Percentiles rank a stretch among this genome's conserved stretches.
Conservation (phyloP, 2,888 invertebrate species). For the Drosophila quasianomalipes region DNA sequence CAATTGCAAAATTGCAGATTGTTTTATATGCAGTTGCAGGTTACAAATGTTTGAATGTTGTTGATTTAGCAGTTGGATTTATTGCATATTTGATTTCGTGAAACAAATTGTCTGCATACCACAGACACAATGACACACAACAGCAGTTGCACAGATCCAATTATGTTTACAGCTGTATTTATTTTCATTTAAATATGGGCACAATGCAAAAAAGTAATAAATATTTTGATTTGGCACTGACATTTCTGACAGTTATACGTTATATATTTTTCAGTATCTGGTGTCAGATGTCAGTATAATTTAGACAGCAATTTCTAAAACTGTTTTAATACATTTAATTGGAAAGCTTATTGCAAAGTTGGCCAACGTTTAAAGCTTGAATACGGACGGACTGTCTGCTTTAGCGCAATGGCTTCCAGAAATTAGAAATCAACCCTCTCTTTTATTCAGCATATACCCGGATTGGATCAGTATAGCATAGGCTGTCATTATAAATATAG, state of each 20-base stretch:
- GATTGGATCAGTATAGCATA: neutral
- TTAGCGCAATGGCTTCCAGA: neutral
- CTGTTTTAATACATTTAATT: neutral
- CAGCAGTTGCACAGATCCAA: slow-evolving; percentile 28
- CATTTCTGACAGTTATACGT: neutral
- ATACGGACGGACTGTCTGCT: neutral
- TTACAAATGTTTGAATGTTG: slow-evolving; percentile 47
- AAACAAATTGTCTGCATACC: slow-evolving; percentile 67
- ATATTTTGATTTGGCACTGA: neutral
- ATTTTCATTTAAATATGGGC: slow-evolving; percentile 16
- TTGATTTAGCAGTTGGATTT: slow-evolving; percentile 68
- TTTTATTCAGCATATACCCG: neutral
- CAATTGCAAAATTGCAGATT: slow-evolving; percentile 65
- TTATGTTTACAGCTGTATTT: slow-evolving; percentile 34
- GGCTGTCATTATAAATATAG: neutral
- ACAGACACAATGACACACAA: slow-evolving; percentile 32
- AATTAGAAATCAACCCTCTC: neutral
- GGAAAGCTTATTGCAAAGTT: neutral
- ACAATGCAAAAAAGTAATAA: neutral
- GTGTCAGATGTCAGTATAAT: neutral
- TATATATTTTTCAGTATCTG: neutral
- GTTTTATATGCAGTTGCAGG: slow-evolving; percentile 57
- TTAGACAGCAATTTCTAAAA: neutral
- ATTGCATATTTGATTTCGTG: slow-evolving; percentile 72
- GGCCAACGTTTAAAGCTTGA: neutral